Evolutionary conservation across 2,888 invertebrate genomes (phyloP), one percentile per base, ranked within the genome.

Genomic region (Mellilla xanthometata): DNA sequence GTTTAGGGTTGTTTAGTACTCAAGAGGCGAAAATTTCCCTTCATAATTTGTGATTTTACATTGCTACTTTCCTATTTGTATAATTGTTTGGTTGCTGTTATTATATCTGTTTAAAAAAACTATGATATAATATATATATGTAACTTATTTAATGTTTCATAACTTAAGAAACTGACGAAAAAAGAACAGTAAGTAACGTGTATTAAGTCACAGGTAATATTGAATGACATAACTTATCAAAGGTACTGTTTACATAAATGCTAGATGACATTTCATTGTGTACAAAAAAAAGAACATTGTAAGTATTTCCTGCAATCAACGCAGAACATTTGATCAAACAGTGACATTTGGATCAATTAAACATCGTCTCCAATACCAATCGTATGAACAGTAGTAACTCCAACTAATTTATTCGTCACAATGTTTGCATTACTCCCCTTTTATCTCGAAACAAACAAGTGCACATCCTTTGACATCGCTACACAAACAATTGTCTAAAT

Each of bases 401-500:
- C 29, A 31, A 51, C 41, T 56, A 49, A 54, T 55, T 42, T 50
- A 48, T 62, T 58, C 60, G 65, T 72, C 60, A 56, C 66, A 64
- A 65, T 80, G 74, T 82, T 83, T 78, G 74, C 61, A 65, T 52
- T 59, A 58, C 55, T 56, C 56, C 47, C 54, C 60, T 46, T 53
- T 65, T 62, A 57, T 70, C 68, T 69, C 72, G 73, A 79, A 73
- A 71, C 68, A 87, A 86, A 86, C 84, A 88, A 88, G 78, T 86
- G 88, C 81, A 69, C 88, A 87, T 87, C 88, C 88, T 89, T 88
- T 89, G 88, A 87, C 85, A 76, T 76, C 70, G 79, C 69, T 76
- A 79, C 76, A 80, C 86, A 89, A 87, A 89, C 88, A 89, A 87
- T 88, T 83, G 86, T 81, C 81, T 74, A 82, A 86, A 87, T 85